These are phyloP conservation scores for Bombylius discolor DNA, from an alignment of 2,888 invertebrate genomes.

Conservation along the genomic window DNA sequence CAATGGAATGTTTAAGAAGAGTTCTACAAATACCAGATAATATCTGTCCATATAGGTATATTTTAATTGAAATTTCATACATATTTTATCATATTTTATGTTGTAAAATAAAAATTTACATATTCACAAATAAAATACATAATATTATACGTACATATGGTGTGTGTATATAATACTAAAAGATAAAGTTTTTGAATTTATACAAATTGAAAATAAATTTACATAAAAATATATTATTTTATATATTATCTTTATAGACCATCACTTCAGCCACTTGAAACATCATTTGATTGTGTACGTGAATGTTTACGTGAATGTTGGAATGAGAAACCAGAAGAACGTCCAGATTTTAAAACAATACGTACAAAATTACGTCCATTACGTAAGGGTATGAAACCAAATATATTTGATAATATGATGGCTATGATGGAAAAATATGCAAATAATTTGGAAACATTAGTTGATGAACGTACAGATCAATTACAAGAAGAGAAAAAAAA, in stretches of 20 bases:
- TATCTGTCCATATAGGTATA: constrained; percentile 24
- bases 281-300: constrained; percentile 72
- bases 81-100: too few species aligned
- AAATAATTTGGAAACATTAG: constrained; percentile 83
- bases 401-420: constrained; percentile 97
- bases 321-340: constrained; percentile 61
- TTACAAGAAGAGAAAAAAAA: constrained; percentile 92
- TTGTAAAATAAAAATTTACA: too few species aligned
- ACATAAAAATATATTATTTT: neutral
- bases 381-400: constrained; percentile 84
- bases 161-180: too few species aligned
- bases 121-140: too few species aligned
- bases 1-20: constrained; percentile 44
- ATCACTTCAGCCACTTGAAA: constrained; percentile 61
- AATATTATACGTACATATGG: too few species aligned
- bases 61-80: too few species aligned
- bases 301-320: constrained; percentile 81
- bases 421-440: constrained; percentile 97
- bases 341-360: constrained; percentile 78
- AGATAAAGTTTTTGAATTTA: too few species aligned
- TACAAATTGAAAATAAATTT: too few species aligned
- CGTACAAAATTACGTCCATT: constrained; percentile 66
- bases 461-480: constrained; percentile 87
- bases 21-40: constrained; percentile 31
- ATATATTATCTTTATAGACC: constrained; percentile 43